Percentiles rank a stretch among this genome's conserved stretches.
These are phyloP conservation scores for Papio anubis DNA, from an alignment of 2,113 vertebrate genomes.

Conservation along the genomic window DNA sequence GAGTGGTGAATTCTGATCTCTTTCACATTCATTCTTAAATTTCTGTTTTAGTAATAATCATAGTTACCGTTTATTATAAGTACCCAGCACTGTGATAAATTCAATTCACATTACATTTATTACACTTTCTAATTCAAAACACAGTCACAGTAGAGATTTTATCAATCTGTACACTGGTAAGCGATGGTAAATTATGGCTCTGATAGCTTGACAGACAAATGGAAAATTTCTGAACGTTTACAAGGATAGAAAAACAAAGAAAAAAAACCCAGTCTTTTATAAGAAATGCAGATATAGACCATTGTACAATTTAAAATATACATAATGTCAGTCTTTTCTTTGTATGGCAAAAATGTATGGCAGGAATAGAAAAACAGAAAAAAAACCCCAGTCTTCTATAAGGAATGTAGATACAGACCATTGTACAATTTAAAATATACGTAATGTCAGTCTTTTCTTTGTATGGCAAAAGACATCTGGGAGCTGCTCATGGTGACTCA, in stretches of 20 bases:
- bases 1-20: constrained; percentile 14
- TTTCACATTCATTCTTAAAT: constrained; percentile 36
- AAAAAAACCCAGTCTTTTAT: neutral
- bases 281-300: neutral
- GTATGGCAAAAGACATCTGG: neutral
- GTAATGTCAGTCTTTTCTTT: neutral
- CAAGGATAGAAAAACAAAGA: neutral
- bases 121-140: constrained; percentile 25
- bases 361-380: neutral
- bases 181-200: neutral
- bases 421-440: neutral
- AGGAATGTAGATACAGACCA: neutral
- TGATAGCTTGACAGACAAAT: neutral
- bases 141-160: neutral
- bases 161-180: neutral
- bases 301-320: constrained; percentile 13
- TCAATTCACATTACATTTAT: neutral
- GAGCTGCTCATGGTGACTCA: too few relatives aligned
- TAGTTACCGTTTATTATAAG: neutral
- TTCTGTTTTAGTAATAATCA: constrained; percentile 25
- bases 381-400: neutral
- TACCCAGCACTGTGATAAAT: neutral
- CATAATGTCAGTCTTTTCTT: neutral
- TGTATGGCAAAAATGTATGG: neutral
- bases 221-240: neutral